A percentile compares a stretch with the other conserved stretches of the same genome.
phyloP scores from a whole-genome alignment of 2,113 vertebrate genomes.

The Turdus rufiventris region DNA sequence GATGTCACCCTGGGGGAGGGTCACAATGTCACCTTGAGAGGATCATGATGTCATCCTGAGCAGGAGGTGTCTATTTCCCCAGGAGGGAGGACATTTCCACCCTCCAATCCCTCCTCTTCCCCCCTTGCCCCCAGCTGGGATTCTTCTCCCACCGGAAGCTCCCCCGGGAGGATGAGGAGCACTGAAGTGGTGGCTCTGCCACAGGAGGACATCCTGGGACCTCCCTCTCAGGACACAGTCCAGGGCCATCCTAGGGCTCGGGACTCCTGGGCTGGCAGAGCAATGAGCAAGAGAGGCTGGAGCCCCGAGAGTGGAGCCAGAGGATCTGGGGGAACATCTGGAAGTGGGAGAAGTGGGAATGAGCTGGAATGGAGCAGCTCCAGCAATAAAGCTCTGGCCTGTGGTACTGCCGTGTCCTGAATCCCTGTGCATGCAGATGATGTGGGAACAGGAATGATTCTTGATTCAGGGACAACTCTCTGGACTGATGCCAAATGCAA shows the following conservation, averaged over 20 bases:
- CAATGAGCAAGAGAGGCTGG: not conserved
- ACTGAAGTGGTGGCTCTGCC: not conserved
- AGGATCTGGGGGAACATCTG: not conserved
- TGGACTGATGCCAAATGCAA: no score
- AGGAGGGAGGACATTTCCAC: not conserved
- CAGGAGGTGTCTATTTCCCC: no score
- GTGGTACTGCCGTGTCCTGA: not conserved
- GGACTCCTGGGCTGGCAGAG: not conserved
- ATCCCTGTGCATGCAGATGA: no score
- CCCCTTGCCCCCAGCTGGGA: not conserved
- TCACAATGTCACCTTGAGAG: not conserved
- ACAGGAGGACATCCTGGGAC: accelerated
- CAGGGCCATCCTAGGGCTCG: not conserved
- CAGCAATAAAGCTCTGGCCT: not conserved
- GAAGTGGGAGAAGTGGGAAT: not conserved
- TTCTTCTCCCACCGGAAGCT: not conserved
- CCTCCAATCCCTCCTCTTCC: no score
- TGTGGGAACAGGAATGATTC: not conserved
- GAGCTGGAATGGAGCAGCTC: not conserved
- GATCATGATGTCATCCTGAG: not conserved
- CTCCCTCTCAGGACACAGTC: not conserved
- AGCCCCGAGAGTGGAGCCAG: not conserved
- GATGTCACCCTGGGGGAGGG: not conserved
- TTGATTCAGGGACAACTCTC: not conserved
- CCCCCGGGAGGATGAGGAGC: not conserved